Base-by-base conservation (phyloP, 1,140 invertebrate genomes). In the Anagrus nilaparvatae region DNA sequence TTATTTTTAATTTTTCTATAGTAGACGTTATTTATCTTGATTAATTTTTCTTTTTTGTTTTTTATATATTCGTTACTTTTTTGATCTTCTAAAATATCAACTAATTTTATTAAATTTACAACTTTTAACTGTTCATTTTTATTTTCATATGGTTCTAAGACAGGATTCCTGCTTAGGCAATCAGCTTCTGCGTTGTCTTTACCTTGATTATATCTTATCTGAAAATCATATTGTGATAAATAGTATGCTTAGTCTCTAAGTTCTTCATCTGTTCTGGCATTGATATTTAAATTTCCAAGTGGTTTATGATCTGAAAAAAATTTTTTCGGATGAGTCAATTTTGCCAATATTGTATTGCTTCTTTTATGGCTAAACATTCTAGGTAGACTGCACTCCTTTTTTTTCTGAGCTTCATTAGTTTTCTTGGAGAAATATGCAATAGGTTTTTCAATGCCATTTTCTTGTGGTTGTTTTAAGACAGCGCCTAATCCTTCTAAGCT, bases 201-300 rank as follows among this genome's bases (percentile, higher is more conserved):
- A 14, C 47, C 47, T 13, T 32, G 47, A 28, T 42, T 38, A 42
- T 48, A 48, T 37, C 18, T 37, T 2, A 37, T 17, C n/a, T 37
- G 8, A 9, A 37, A 37, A 10, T 24, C 9, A 16, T 27, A 37
- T 17, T 37, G 35, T 37, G 35, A 37, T 17, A 37, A 17, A 16
- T 37, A 25, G 18, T 37, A 37, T 1, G 14, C 18, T 9, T 25
- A 10, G 19, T 37, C 23, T 2, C 35, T 24, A 25, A 37, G 16
- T 27, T 37, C 35, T 25, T 37, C 21, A 10, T 37, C 35, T 9
- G 35, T 27, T 27, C 35, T 13, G 1, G 13, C 4, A 25, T 44
- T 48, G 28, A 48, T 35, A 33, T 49, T 49, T 10, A 46, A 37
- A 17, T 46, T 46, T 46, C 39, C 13, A n/a, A 49, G 17, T 30